Evolutionary conservation across 2,888 invertebrate species (phyloP).

Genomic region (Latheticus oryzae): DNA sequence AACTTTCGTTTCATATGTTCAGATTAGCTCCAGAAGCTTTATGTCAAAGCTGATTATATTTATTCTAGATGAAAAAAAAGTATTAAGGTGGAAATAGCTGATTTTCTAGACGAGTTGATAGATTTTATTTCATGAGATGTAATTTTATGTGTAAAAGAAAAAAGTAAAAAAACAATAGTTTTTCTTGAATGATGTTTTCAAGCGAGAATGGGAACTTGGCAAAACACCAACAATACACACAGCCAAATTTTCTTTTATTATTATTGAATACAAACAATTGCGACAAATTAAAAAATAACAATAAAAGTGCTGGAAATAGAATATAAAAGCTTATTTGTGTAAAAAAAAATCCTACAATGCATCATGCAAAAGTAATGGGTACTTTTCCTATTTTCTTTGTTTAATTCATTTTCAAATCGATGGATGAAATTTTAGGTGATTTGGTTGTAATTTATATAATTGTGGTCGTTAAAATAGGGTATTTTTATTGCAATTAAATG

Average conservation of each 20-base stretch:
- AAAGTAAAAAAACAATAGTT: slow-evolving; percentile 23
- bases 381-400: slow-evolving; percentile 1
- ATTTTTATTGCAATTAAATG: too few relatives aligned
- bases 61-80: slow-evolving; percentile 5
- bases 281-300: slow-evolving; percentile 6
- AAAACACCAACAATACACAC: slow-evolving; percentile 12
- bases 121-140: slow-evolving; percentile 1
- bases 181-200: slow-evolving; percentile 20
- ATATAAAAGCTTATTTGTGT: background rate
- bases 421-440: too few relatives aligned
- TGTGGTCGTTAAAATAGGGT: background rate
- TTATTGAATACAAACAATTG: slow-evolving; percentile 19
- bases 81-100: background rate
- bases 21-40: slow-evolving; percentile 2
- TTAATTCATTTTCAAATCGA: too few relatives aligned
- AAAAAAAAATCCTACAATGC: background rate
- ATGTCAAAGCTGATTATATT: slow-evolving; percentile 18
- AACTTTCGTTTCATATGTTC: slow-evolving; percentile 29
- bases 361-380: slow-evolving; percentile 1
- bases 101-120: slow-evolving; percentile 2
- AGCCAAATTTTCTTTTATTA: slow-evolving; percentile 22
- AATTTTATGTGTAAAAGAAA: slow-evolving; percentile 4
- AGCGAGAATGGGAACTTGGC: slow-evolving; percentile 22
- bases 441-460: background rate
- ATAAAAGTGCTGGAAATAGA: background rate